Conservation (phyloP, 2,888 invertebrate genomes). For the Endomychus coccineus region DNA sequence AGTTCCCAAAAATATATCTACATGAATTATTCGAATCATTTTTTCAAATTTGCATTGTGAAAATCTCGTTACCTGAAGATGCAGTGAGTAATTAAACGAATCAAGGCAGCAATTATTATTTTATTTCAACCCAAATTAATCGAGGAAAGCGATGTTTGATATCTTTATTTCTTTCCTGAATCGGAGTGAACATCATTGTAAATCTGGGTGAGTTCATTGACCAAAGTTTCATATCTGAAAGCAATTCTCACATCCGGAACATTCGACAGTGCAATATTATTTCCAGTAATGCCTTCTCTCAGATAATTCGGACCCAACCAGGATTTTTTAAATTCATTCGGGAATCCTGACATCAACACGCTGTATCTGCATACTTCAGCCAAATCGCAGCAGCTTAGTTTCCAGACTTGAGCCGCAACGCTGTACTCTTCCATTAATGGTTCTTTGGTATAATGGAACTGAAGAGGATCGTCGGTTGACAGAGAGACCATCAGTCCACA, state of each 20-base stretch:
- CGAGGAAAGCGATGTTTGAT: too few relatives aligned
- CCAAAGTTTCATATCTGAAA: slow-evolving; percentile 87
- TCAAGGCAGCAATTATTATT: too few relatives aligned
- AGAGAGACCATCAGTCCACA: slow-evolving; percentile 89
- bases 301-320: slow-evolving; percentile 97
- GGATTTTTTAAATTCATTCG: slow-evolving; percentile 95
- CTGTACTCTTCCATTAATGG: slow-evolving; percentile 99
- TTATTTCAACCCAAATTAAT: too few relatives aligned
- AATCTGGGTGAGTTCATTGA: slow-evolving; percentile 89
- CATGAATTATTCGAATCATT: too few relatives aligned
- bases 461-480: slow-evolving; percentile 96
- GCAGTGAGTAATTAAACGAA: too few relatives aligned
- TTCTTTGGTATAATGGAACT: slow-evolving; percentile 99
- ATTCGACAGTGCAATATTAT: slow-evolving; percentile 95
- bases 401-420: slow-evolving; percentile 99
- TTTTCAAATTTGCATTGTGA: too few relatives aligned
- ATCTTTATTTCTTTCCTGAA: too few relatives aligned
- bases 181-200: slow-evolving; percentile 68
- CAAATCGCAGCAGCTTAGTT: slow-evolving; percentile 97
- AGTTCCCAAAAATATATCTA: too few relatives aligned
- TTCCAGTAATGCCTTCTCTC: slow-evolving; percentile 94
- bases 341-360: slow-evolving; percentile 95
- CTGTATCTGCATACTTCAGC: slow-evolving; percentile 95
- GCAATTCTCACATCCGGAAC: slow-evolving; percentile 96
- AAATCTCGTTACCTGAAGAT: too few relatives aligned